Evolutionary conservation across 2,113 vertebrate species (phyloP).

Genomic region (Jacana jacana): DNA sequence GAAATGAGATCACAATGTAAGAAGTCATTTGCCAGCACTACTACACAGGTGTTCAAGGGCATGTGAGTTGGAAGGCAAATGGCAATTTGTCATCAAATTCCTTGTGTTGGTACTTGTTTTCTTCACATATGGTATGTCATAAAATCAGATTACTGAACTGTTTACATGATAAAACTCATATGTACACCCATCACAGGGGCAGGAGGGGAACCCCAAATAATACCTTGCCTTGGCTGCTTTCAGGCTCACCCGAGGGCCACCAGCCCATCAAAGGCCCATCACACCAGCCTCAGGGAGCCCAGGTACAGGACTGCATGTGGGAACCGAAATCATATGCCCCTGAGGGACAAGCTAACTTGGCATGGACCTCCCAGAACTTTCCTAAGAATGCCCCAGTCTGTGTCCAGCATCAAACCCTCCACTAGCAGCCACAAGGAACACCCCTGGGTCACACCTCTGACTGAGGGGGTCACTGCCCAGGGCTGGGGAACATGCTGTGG

Average conservation of each 20-base stretch:
- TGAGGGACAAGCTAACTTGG: not conserved
- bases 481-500: fast-evolving
- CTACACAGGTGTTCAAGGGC: not conserved
- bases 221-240: not conserved
- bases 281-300: not conserved
- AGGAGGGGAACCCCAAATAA: not conserved
- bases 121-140: fast-evolving
- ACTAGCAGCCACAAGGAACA: not conserved
- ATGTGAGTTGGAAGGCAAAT: not conserved
- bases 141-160: not conserved
- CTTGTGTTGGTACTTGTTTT: not conserved
- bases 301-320: not conserved
- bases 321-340: not conserved
- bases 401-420: not conserved
- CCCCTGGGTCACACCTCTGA: fast-evolving
- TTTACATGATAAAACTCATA: not conserved
- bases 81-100: not conserved
- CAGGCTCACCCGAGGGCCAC: not conserved
- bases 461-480: not conserved
- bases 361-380: too few species aligned
- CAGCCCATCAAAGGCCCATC: not conserved
- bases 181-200: not conserved
- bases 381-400: not conserved
- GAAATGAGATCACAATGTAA: not conserved
- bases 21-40: not conserved